Base-by-base conservation (phyloP, 1,140 invertebrate species). In the Drosophila guanche region DNA sequence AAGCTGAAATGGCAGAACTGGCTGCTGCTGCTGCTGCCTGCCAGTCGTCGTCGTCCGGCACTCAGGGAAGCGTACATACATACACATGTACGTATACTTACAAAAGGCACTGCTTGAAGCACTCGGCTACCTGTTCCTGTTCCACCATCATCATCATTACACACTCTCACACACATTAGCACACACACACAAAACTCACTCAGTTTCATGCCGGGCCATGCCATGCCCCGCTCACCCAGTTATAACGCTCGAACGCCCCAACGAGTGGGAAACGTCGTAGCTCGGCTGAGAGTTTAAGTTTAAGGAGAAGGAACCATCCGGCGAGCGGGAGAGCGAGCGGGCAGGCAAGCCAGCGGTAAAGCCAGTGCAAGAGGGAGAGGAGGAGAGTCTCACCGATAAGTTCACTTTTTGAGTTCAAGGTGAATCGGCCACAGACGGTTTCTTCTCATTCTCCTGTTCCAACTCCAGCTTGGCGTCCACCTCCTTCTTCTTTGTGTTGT, bases 401-500 rank as follows among this genome's bases (percentile, higher is more conserved):
- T 86, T 86, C 83, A 86, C 51, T 63, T 79, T 66, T 80, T 67
- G 83, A 88, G 83, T 86, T 86, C 83, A 86, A 86, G 83, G 83
- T 86, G 78, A 86, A 72, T 76, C 79, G 69, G 76, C 56, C 76
- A 67, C 53, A 69, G 59, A 33, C 25, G 57, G 70, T 54, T 79
- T 33, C 51, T 40, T 65, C 8, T 27, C 22, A 12, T 33, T 42
- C 10, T 40, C 22, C 4, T 12, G 4, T 14, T 23, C 37, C 51
- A 41, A 27, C 6, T 46, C 37, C 3, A n/a, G 14, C 52, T 29
- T 40, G 8, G 12, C 37, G 37, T 45, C 54, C 16, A 53, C 47
- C 53, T 43, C 20, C 46, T 53, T 37, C 10, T 43, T 68, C 61
- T 27, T 25, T 16, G 5, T 59, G 29, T 42, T 40, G 45, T 55